phyloP scores from a whole-genome alignment of 2,888 invertebrate species.

The Limnephilus lunatus region DNA sequence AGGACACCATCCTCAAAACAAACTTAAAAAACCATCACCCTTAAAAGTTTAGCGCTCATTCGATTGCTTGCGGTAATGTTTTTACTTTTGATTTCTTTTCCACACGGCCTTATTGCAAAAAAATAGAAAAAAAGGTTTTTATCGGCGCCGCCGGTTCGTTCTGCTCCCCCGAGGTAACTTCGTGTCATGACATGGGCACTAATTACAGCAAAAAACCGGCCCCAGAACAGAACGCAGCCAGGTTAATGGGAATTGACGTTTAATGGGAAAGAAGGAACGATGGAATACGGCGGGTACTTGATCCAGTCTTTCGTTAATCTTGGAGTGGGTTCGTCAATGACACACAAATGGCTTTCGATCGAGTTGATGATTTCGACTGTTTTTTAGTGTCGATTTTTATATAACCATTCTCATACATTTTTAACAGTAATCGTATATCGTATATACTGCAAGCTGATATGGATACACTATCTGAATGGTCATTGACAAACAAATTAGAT shows the following conservation, averaged over 20 bases:
- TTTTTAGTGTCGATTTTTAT: background rate
- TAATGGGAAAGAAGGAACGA: background rate
- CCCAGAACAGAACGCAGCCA: background rate
- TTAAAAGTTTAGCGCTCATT: background rate
- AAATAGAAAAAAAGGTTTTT: background rate
- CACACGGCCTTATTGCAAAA: background rate
- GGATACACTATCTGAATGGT: no score
- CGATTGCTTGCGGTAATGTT: background rate
- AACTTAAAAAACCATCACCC: background rate
- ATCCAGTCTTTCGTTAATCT: background rate
- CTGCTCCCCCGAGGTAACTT: constrained; percentile 37
- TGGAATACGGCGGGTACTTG: background rate
- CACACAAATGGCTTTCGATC: background rate
- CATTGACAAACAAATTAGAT: no score
- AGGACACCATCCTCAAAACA: background rate
- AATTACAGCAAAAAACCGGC: constrained; percentile 62
- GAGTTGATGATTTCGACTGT: background rate
- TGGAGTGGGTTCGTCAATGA: background rate
- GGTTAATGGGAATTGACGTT: background rate
- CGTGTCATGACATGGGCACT: constrained; percentile 56
- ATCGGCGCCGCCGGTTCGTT: constrained; percentile 3
- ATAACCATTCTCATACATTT: no score
- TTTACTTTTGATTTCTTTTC: constrained; percentile 12
- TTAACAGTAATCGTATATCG: no score
- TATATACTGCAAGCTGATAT: no score